phyloP scores from a whole-genome alignment of 2,888 invertebrate species.

The Drosophila seclusa region DNA sequence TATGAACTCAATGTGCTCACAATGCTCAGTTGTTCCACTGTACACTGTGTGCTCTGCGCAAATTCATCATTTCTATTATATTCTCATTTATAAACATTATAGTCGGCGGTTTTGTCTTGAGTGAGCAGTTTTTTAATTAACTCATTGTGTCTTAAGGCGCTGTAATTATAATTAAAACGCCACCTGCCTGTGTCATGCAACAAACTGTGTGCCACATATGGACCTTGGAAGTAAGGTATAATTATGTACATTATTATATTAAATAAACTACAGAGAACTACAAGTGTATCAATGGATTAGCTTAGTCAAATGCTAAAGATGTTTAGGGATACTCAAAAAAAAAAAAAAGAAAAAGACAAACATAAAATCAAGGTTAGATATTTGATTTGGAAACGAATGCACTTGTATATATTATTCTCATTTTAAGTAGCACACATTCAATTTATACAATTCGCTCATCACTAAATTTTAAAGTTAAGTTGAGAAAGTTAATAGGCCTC shows the following conservation, averaged over 20 bases:
- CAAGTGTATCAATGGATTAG: accelerated
- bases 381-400: neutral
- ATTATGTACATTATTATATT: neutral
- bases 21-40: neutral
- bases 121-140: constrained; percentile 69
- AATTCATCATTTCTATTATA: constrained; percentile 31
- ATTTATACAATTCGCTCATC: neutral
- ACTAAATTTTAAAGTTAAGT: constrained; percentile 1
- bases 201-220: neutral
- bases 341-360: neutral
- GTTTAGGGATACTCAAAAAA: too few species aligned
- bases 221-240: neutral
- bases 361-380: neutral
- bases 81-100: constrained; percentile 36
- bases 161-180: constrained; percentile 27
- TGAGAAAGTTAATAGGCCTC: neutral
- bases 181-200: constrained; percentile 15
- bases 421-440: neutral
- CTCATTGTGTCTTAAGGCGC: constrained; percentile 21
- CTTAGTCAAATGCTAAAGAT: neutral
- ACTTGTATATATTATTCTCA: neutral
- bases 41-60: constrained; percentile 15
- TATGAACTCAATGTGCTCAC: neutral
- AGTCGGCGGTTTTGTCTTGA: constrained; percentile 15
- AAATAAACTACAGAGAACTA: neutral